Evolutionary conservation across 2,797 vertebrate species (phyloP).

Genomic region (Danio albolineatus): DNA sequence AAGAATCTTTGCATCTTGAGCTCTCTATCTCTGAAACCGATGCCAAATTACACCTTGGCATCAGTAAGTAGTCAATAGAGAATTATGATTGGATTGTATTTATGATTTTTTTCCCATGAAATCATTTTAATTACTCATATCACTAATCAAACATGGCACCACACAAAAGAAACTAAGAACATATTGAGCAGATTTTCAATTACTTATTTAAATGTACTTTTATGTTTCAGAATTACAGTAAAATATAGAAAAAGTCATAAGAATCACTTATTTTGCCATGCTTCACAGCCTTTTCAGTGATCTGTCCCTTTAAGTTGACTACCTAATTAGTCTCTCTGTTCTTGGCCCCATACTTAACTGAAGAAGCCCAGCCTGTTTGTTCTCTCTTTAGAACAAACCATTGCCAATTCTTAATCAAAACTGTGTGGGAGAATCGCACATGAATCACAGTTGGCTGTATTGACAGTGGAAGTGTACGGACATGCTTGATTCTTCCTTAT

Average conservation of each 20-base stretch:
- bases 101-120: too few relatives aligned
- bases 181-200: not conserved
- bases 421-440: not conserved
- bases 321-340: not conserved
- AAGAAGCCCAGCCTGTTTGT: constrained; percentile 25
- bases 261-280: not conserved
- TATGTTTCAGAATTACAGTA: not conserved
- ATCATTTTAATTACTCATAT: not conserved
- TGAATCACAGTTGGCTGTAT: constrained; percentile 31
- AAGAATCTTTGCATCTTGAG: too few relatives aligned
- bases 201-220: not conserved
- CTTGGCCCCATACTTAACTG: constrained; percentile 19
- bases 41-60: too few relatives aligned
- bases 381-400: constrained; percentile 34
- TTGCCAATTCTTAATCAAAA: constrained; percentile 23
- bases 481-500: constrained; percentile 29
- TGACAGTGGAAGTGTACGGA: constrained; percentile 13
- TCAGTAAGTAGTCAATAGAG: too few relatives aligned
- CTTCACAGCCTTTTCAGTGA: not conserved
- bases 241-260: not conserved
- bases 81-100: too few relatives aligned
- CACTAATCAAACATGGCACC: not conserved
- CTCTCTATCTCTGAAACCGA: too few relatives aligned
- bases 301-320: not conserved
- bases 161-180: not conserved